A percentile compares a stretch with the other conserved stretches of the same genome.
Conservation (phyloP, 2,113 vertebrate species). For the Planiliza haematocheilus region DNA sequence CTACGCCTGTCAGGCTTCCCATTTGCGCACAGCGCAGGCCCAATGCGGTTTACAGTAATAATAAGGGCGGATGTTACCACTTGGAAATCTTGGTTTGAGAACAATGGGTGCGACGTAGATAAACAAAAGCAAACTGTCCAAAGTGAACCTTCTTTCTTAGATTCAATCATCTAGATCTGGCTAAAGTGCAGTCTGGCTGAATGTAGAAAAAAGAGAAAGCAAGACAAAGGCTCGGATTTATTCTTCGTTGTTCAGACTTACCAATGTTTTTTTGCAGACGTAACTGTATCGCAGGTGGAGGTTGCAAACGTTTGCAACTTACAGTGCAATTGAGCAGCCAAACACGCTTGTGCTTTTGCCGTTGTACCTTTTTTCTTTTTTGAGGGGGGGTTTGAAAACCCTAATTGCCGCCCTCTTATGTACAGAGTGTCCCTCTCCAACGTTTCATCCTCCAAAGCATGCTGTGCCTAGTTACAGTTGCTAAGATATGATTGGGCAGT, state of each 20-base stretch:
- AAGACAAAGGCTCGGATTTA: too few species aligned
- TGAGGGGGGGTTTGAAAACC: too few species aligned
- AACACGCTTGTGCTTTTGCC: background rate
- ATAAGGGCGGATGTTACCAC: background rate
- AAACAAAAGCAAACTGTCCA: background rate
- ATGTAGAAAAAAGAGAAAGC: too few species aligned
- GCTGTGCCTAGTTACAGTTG: background rate
- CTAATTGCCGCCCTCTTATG: background rate
- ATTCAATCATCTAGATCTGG: background rate
- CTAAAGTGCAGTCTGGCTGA: too few species aligned
- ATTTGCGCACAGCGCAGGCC: background rate
- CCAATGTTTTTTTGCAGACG: too few species aligned
- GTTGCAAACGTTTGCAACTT: too few species aligned
- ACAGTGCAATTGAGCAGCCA: too few species aligned
- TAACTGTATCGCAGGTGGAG: too few species aligned
- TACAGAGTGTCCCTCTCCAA: background rate
- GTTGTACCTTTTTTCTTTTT: background rate
- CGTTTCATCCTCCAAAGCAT: too few species aligned
- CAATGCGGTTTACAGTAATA: background rate
- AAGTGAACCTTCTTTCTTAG: too few species aligned
- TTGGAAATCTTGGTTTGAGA: background rate
- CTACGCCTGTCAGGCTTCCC: constrained; percentile 5
- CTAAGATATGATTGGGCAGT: background rate
- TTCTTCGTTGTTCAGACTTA: too few species aligned
- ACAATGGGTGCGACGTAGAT: background rate